These are phyloP conservation scores for Crocodylus rhombifer DNA, from an alignment of 2,797 vertebrate genomes.

Conservation along the genomic window DNA sequence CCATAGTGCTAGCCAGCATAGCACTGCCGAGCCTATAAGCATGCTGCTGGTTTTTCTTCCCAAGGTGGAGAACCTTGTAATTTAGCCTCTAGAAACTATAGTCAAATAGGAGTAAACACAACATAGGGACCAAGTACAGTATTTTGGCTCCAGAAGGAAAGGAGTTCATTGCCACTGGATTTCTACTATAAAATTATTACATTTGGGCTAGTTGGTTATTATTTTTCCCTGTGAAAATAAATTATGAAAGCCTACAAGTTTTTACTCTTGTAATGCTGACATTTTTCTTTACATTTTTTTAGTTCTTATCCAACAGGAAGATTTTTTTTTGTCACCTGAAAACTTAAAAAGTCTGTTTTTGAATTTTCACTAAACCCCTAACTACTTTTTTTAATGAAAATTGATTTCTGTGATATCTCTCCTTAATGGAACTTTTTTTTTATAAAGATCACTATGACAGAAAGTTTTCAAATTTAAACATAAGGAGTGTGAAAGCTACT, in stretches of 20 bases:
- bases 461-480: accelerated
- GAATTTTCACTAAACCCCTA: not conserved
- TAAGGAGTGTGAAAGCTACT: not conserved
- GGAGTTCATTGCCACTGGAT: not conserved
- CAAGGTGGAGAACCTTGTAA: not conserved
- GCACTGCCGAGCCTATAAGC: too few relatives aligned
- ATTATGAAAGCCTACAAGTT: not conserved
- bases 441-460: not conserved
- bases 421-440: not conserved
- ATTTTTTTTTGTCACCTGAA: not conserved
- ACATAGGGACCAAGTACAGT: not conserved
- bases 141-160: not conserved
- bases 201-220: not conserved
- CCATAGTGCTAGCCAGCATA: too few relatives aligned
- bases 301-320: not conserved
- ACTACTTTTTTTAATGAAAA: not conserved
- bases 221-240: not conserved
- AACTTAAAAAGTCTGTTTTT: not conserved
- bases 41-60: too few relatives aligned
- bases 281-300: not conserved
- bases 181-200: not conserved
- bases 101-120: not conserved
- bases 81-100: not conserved
- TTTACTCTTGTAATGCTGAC: too few relatives aligned
- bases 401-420: not conserved